Evolutionary conservation across 2,113 vertebrate species (phyloP).

Genomic region (Nerophis lumbriciformis): DNA sequence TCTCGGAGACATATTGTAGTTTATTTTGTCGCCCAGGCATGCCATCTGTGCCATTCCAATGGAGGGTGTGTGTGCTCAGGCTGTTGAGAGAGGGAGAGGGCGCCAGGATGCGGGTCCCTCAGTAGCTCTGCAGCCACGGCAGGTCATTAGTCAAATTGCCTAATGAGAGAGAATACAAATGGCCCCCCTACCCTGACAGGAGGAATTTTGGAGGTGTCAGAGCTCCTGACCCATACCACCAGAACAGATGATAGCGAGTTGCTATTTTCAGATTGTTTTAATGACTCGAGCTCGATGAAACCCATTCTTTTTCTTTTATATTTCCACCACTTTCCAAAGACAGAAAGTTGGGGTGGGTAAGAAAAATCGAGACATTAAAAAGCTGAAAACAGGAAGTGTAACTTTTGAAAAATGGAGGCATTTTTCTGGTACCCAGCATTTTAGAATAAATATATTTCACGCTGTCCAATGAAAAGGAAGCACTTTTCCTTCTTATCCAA

Average conservation of each 20-base stretch:
- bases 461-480: not conserved
- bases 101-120: slow-evolving; percentile 59
- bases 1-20: slow-evolving; percentile 76
- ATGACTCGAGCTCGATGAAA: slow-evolving; percentile 73
- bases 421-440: slow-evolving; percentile 55
- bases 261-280: slow-evolving; percentile 81
- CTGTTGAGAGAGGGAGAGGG: slow-evolving; percentile 56
- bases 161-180: slow-evolving; percentile 75
- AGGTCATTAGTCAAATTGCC: slow-evolving; percentile 70
- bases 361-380: slow-evolving; percentile 27
- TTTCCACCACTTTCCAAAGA: slow-evolving; percentile 39
- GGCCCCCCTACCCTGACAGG: slow-evolving; percentile 69
- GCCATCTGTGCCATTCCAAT: slow-evolving; percentile 78
- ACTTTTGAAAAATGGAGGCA: slow-evolving; percentile 58
- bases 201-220: slow-evolving; percentile 76
- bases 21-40: slow-evolving; percentile 69
- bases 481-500: not conserved
- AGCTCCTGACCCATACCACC: slow-evolving; percentile 69
- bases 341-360: slow-evolving; percentile 13
- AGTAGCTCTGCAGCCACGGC: slow-evolving; percentile 61
- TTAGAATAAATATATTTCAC: slow-evolving; percentile 13
- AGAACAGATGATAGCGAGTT: slow-evolving; percentile 77
- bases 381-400: slow-evolving; percentile 41
- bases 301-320: slow-evolving; percentile 66
- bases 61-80: slow-evolving; percentile 59